Evolutionary conservation across 2,797 vertebrate species (phyloP).

Genomic region (Pogonophryne albipinna): DNA sequence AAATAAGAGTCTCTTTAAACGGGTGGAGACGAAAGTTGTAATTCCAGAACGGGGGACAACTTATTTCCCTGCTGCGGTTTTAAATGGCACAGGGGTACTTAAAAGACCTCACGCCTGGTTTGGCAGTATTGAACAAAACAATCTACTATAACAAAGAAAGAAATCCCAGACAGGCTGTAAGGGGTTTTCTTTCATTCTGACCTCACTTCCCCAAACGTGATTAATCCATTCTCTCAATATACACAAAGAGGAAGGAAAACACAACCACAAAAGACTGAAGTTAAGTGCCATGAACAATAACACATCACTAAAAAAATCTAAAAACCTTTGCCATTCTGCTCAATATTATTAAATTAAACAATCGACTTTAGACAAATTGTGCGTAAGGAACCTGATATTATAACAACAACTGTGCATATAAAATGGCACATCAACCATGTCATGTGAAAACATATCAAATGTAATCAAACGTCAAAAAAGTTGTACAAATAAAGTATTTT

Average conservation of each 20-base stretch:
- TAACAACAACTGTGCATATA: not conserved
- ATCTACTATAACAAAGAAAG: slow-evolving; percentile 50
- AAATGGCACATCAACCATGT: not conserved
- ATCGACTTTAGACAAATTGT: slow-evolving; percentile 11
- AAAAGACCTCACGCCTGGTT: slow-evolving; percentile 65
- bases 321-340: not conserved
- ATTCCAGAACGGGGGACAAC: slow-evolving; percentile 65
- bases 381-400: slow-evolving; percentile 2
- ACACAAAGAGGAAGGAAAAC: slow-evolving; percentile 42
- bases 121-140: slow-evolving; percentile 73
- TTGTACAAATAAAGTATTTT: not conserved
- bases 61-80: slow-evolving; percentile 66
- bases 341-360: slow-evolving; percentile 30
- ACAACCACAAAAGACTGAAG: slow-evolving; percentile 42
- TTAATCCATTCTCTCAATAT: slow-evolving; percentile 65
- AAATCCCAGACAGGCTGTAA: slow-evolving; percentile 33
- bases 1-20: slow-evolving; percentile 65
- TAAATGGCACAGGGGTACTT: slow-evolving; percentile 50
- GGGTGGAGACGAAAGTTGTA: slow-evolving; percentile 56
- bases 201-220: slow-evolving; percentile 62
- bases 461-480: not conserved
- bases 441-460: not conserved
- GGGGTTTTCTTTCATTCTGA: slow-evolving; percentile 62
- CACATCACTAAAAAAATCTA: slow-evolving; percentile 20
- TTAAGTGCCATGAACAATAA: slow-evolving; percentile 40